A percentile compares a stretch with the other conserved stretches of the same genome.
Conservation (phyloP, 2,888 invertebrate genomes). For the Polydrusus tereticollis region DNA sequence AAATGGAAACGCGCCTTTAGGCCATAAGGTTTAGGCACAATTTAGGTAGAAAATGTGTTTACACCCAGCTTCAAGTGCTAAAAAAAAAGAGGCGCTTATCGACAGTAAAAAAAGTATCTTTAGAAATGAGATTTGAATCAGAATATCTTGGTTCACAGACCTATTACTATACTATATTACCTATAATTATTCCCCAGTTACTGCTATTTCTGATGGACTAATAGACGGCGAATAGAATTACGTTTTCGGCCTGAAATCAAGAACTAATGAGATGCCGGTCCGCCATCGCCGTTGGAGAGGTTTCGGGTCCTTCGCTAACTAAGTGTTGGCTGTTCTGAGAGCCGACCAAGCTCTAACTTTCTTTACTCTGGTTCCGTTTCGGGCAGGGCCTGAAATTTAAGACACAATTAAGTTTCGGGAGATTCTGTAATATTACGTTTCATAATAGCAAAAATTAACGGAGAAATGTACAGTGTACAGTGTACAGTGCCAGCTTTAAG, state of each 20-base stretch:
- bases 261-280: conserved; percentile 43
- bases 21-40: no score
- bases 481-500: no score
- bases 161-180: no score
- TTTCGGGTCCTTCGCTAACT: conserved; percentile 44
- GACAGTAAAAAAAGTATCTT: no score
- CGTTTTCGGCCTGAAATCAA: conserved; percentile 30
- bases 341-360: conserved; percentile 42
- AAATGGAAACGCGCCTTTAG: no score
- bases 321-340: conserved; percentile 37
- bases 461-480: no score
- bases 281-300: conserved; percentile 44
- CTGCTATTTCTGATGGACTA: conserved; percentile 9
- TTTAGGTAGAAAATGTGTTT: no score
- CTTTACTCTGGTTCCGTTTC: conserved; percentile 26
- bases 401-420: conserved; percentile 23
- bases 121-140: no score
- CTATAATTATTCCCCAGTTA: background rate
- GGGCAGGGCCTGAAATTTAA: conserved; percentile 36
- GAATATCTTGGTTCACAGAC: no score
- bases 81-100: no score
- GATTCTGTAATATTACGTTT: background rate
- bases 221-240: conserved; percentile 19
- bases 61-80: no score
- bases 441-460: background rate